Base-by-base conservation (phyloP, 2,113 vertebrate species). In the Galeopterus variegatus region DNA sequence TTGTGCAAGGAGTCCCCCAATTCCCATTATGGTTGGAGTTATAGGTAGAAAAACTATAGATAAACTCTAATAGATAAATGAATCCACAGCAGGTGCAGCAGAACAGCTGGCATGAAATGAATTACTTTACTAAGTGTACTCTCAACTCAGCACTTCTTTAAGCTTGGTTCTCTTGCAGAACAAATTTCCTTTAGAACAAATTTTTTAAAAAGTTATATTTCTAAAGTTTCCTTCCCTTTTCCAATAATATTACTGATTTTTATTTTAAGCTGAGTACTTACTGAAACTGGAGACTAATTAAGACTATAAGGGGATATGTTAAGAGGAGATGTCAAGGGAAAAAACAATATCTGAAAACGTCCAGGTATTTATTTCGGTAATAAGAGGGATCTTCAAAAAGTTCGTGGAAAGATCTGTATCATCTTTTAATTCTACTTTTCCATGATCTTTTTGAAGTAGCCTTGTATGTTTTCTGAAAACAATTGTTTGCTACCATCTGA, bases 1-100 rank as follows among this genome's bases (percentile, higher is more conserved):
- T 31, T 96, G 41, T 81, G 36, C 33, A 73, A 75, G 45, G 21
- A 65, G 52, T 36, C 8, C 31, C 21, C 6, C 23, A 11, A 4
- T 89, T 86, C 21, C 76, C 23, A 50, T 88, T 90, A 83, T 31
- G 94, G 18, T 65, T 91, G 69, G 13, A 88, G 54, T 90, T 88
- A 87, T 7, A 94, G 70, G 26, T 72, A 87, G 70, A 90, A 94
- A 93, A 96, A 90, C 83, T 95, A 56, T 23, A 89, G 36, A 73
- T 88, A 92, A 73, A 90, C 15, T 52, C 75, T 96, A 67, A 92
- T 45, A 50, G 58, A n/a, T 54, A 93, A 94, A 80, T 41, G 82
- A 95, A 83, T 26, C 70, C 65, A 87, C 48, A 92, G 84, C 19
- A 81, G 33, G 6, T 73, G 1, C 15, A 73, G 50, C 60, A 80